Evolutionary conservation across 2,888 invertebrate species (phyloP), one percentile per base, ranked within the genome.

Genomic region (Nycteola revayana): DNA sequence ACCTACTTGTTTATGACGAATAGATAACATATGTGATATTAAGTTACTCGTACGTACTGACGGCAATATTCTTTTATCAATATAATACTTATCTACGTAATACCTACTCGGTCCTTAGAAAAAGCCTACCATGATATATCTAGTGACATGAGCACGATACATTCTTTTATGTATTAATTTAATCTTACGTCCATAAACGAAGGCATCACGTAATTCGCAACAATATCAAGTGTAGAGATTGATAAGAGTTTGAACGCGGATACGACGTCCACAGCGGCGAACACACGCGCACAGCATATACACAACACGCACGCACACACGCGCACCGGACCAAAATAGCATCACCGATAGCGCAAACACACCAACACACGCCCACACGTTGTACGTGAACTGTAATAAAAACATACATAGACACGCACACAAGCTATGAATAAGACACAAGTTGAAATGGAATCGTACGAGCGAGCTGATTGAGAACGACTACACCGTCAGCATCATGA

Each of bases 331-430:
- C 77, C 44, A 72, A 87, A 87, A 87, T 87, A 87, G 85, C 73
- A 70, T 56, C 75, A 66, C 68, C 80, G 85, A 86, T 86, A 87
- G 81, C 83, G 80, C 84, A 77, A 83, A 81, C 84, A 83, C 82
- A 85, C 83, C 79, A 83, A 85, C 85, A 86, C 84, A 81, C 84
- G 80, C 85, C 82, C 80, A 85, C 86, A 70, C 72, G 60, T 65
- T 67, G 78, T 82, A 81, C 77, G 75, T 82, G 79, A 80, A 84
- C 81, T 78, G 82, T 84, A 80, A 84, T 86, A 83, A 87, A 80
- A 84, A 86, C 83, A 84, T 79, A 82, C 80, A 75, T 75, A 75
- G 57, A 74, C 67, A 74, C 50, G 60, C 61, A 66, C 65, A 67
- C 62, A 63, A 71, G 75, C 78, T 78, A 76, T 74, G 79, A 81